Evolutionary conservation across 2,797 vertebrate genomes (phyloP).

Genomic region (Margarornis squamiger): DNA sequence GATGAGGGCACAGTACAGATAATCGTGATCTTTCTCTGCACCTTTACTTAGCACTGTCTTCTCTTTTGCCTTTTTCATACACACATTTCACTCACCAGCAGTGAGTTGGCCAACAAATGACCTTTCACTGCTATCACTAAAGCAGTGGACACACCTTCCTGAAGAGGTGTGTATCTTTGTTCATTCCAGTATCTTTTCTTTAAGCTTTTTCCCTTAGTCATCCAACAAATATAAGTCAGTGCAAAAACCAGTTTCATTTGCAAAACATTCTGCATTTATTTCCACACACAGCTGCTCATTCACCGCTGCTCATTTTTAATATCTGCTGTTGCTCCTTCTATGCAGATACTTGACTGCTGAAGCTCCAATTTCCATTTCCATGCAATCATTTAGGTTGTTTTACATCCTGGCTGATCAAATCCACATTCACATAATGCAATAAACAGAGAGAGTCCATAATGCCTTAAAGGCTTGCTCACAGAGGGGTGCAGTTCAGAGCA

Average conservation of each 20-base stretch:
- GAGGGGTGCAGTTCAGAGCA: not conserved
- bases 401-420: not conserved
- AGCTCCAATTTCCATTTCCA: not conserved
- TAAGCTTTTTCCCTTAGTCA: not conserved
- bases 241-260: not conserved
- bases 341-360: accelerated
- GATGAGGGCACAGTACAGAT: not conserved
- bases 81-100: not conserved
- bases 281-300: not conserved
- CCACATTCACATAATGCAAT: not conserved
- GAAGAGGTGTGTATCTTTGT: accelerated
- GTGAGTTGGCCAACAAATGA: not conserved
- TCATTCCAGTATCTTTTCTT: not conserved
- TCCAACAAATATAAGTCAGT: accelerated
- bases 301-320: accelerated
- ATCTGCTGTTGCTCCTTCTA: not conserved
- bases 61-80: not conserved
- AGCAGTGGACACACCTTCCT: not conserved
- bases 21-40: not conserved
- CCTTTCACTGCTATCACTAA: not conserved
- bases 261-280: not conserved
- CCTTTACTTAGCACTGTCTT: not conserved
- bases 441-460: not conserved
- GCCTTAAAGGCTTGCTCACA: not conserved
- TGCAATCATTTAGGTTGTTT: not conserved